These are phyloP conservation scores for Helicoverpa assulta DNA, from an alignment of 2,888 invertebrate species.

Conservation along the genomic window DNA sequence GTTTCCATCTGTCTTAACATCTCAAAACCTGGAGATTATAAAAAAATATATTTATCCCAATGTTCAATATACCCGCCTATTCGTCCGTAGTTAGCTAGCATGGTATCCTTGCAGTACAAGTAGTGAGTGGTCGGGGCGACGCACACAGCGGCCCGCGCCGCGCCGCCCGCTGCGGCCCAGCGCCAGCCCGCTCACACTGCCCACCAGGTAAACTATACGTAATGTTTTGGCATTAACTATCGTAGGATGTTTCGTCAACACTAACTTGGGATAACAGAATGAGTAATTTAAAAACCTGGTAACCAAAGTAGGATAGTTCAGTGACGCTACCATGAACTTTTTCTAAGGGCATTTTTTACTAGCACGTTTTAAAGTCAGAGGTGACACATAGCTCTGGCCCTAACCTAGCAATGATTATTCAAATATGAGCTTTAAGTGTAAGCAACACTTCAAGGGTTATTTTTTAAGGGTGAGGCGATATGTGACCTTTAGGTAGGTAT, in stretches of 20 bases:
- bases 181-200: conserved; percentile 73
- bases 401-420: no score
- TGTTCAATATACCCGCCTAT: conserved; percentile 49
- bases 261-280: conserved; percentile 20
- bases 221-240: conserved; percentile 11
- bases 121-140: conserved; percentile 56
- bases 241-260: conserved; percentile 1
- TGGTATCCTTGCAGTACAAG: conserved; percentile 71
- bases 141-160: conserved; percentile 66
- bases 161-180: conserved; percentile 76
- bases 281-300: no score
- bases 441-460: no score
- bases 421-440: no score
- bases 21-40: background rate
- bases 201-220: conserved; percentile 68
- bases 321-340: no score
- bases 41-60: no score
- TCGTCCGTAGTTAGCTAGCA: conserved; percentile 68
- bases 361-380: no score
- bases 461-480: no score
- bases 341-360: no score
- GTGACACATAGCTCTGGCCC: no score
- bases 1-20: conserved; percentile 1
- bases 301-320: no score
- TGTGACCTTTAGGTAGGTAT: no score